Percentiles rank a stretch among this genome's conserved stretches.
phyloP scores from a whole-genome alignment of 2,888 invertebrate genomes.

The Zhengitettix transpicula region DNA sequence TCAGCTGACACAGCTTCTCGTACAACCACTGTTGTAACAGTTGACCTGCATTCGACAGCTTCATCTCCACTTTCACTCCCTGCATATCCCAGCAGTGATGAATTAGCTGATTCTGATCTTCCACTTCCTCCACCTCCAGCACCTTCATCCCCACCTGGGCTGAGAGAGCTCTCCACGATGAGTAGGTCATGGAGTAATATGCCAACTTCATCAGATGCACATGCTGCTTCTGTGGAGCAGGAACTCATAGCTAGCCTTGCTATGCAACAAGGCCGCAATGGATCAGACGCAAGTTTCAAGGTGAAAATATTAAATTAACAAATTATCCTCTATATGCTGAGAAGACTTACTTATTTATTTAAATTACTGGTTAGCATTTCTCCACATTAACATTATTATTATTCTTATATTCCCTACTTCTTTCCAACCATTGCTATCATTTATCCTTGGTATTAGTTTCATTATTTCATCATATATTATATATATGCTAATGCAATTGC shows the following conservation, averaged over 20 bases:
- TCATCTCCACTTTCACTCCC: slow-evolving; percentile 38
- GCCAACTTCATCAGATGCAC: slow-evolving; percentile 5
- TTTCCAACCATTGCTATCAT: too few species aligned
- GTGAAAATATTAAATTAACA: slow-evolving; percentile 25
- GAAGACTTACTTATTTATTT: too few species aligned
- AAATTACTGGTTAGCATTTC: too few species aligned
- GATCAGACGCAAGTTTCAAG: slow-evolving; percentile 72
- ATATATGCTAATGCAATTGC: too few species aligned
- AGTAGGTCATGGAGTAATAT: slow-evolving; percentile 6
- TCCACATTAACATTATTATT: too few species aligned
- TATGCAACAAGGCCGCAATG: slow-evolving; percentile 37
- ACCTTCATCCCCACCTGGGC: slow-evolving; percentile 39
- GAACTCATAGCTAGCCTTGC: slow-evolving; percentile 23
- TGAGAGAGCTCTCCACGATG: slow-evolving; percentile 4
- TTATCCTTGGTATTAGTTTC: too few species aligned
- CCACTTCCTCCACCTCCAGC: slow-evolving; percentile 49
- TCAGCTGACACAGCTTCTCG: slow-evolving; percentile 20
- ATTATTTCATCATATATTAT: too few species aligned
- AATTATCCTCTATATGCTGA: not conserved
- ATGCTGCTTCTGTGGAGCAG: slow-evolving; percentile 21
- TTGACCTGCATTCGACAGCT: slow-evolving; percentile 17
- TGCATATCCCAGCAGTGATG: slow-evolving; percentile 47
- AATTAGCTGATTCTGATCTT: slow-evolving; percentile 35
- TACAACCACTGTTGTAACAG: slow-evolving; percentile 14
- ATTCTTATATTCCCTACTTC: too few species aligned